Percentiles rank a stretch among this genome's conserved stretches.
Evolutionary conservation across 2,113 vertebrate genomes (phyloP).

Genomic region (Silurus meridionalis): DNA sequence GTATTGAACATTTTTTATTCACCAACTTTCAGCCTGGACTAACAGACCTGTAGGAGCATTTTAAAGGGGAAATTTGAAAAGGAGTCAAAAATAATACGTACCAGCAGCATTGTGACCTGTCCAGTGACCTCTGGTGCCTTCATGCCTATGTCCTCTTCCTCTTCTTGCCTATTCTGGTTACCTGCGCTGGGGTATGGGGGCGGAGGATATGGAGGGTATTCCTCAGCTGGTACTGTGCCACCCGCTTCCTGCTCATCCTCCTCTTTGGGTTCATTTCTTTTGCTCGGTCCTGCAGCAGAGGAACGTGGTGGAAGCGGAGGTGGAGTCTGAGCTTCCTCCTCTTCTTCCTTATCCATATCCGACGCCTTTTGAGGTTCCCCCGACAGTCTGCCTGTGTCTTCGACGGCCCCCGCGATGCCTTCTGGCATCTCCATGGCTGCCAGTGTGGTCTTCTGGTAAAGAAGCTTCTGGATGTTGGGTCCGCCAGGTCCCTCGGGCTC

Average conservation of each 20-base stretch:
- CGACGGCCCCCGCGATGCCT: conserved; percentile 61
- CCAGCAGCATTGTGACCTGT: conserved; percentile 79
- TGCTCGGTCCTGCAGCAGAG: conserved; percentile 62
- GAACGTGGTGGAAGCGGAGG: conserved; percentile 59
- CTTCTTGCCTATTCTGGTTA: conserved; percentile 71
- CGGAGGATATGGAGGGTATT: conserved; percentile 88
- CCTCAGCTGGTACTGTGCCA: conserved; percentile 68
- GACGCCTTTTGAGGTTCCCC: conserved; percentile 49
- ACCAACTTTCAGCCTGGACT: background rate
- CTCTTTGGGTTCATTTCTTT: conserved; percentile 38
- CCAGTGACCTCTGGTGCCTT: conserved; percentile 84
- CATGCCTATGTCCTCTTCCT: conserved; percentile 64
- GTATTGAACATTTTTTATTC: background rate
- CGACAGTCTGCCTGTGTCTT: conserved; percentile 53
- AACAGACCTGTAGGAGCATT: background rate
- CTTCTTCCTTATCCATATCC: conserved; percentile 30
- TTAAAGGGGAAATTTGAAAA: background rate
- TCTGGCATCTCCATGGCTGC: conserved; percentile 91
- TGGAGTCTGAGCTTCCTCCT: conserved; percentile 61
- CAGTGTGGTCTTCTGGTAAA: conserved; percentile 92
- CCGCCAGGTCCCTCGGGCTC: conserved; percentile 91
- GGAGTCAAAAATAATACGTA: conserved; percentile 59
- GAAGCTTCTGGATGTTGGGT: conserved; percentile 91
- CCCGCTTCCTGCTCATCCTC: conserved; percentile 66
- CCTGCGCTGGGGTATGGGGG: conserved; percentile 83